Conservation (phyloP, 2,797 vertebrate species). For the Lagocephalus sceleratus region DNA sequence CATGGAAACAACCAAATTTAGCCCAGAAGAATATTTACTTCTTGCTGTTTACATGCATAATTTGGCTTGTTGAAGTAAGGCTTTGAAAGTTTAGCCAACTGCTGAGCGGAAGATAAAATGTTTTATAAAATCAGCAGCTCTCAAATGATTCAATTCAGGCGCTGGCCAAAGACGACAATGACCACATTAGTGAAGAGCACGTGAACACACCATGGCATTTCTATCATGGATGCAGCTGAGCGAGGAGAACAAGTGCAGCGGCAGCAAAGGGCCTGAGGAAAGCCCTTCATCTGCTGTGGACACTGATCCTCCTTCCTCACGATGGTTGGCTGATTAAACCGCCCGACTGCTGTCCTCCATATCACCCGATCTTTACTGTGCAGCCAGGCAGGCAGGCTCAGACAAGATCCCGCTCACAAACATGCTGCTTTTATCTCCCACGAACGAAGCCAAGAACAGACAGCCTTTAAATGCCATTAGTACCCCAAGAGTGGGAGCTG, state of each 20-base stretch:
- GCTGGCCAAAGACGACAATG: background rate
- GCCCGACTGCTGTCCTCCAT: conserved; percentile 10
- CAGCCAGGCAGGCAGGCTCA: conserved; percentile 17
- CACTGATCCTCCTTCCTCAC: conserved; percentile 1
- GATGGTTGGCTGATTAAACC: conserved; percentile 22
- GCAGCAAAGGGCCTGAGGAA: conserved; percentile 9
- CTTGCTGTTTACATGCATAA: too few species aligned
- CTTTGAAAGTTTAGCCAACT: too few species aligned
- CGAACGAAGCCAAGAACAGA: conserved; percentile 23
- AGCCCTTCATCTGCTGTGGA: conserved; percentile 9
- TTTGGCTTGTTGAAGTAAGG: too few species aligned
- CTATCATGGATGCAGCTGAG: background rate
- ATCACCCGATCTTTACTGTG: conserved; percentile 21
- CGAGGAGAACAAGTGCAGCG: conserved; percentile 12
- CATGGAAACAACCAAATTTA: too few species aligned
- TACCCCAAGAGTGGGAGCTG: background rate
- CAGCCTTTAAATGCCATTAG: conserved; percentile 26
- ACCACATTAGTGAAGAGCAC: background rate
- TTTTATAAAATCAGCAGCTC: too few species aligned
- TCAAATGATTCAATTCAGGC: too few species aligned
- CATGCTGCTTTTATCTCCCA: conserved; percentile 26
- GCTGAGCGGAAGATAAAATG: too few species aligned
- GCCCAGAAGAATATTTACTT: too few species aligned
- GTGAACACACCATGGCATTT: conserved; percentile 8
- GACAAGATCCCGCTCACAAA: conserved; percentile 12